Base-by-base conservation (phyloP, 2,797 vertebrate species). In the Kryptolebias ocellatus region DNA sequence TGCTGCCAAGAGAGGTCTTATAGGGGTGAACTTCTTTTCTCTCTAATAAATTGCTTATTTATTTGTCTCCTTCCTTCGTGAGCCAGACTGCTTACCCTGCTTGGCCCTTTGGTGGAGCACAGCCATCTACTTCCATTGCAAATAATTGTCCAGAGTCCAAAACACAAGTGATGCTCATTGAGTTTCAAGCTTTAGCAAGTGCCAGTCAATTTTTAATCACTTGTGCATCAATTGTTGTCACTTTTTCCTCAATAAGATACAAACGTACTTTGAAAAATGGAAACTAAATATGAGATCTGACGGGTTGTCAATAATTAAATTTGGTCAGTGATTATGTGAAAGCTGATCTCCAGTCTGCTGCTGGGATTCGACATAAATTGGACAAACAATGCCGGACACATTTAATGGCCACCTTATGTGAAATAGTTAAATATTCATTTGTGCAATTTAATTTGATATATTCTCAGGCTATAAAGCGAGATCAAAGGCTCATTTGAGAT, bases 101-200 rank as follows among this genome's bases (percentile, higher is more conserved):
- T 61, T 52, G 47, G 80, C 81, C 87, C 87, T 66, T 79, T 15
- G 47, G 75, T 66, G 61, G 70, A 88, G 83, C 18, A 57, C 71
- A 90, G 87, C 85, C 89, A 90, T 92, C 87, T 90, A 60, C 78
- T 89, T 92, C 93, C 90, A 92, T 93, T 92, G 88, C 85, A 78
- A 79, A 84, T 90, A 90, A 93, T 91, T 86, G 90, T 90, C 82
- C 63, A 27, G 72, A 78, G 83, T 83, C 71, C 65, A 77, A 85
- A 79, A 76, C 76, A 68, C 71, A 27, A 46, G 62, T n/a, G 70
- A 79, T 76, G 68, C 70, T 68, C 74, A 1, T 67, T 81, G 80
- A 76, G 55, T 70, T 80, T 76, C 65, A 49, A 46, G 70, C 45
- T 64, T 67, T 60, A 72, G 72, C 78, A 68, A 79, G 67, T 83